Base-by-base conservation (phyloP, 2,797 vertebrate genomes). In the Falco concolor region DNA sequence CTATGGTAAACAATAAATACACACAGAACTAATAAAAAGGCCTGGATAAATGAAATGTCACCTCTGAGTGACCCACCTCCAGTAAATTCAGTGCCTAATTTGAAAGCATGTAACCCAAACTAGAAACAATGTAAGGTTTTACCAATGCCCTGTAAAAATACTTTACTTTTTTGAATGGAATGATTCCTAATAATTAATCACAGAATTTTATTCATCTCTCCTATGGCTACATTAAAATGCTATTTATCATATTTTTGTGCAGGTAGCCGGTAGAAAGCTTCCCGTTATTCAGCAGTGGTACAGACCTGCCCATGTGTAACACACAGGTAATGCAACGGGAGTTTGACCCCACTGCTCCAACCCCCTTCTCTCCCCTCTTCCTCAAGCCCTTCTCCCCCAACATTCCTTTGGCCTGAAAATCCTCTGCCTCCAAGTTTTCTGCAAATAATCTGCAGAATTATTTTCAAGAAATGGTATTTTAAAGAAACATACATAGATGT, bases 221-320 rank as follows among this genome's bases (percentile, higher is more conserved):
- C 27, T 21, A 11, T 6, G 13, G 14, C 20, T 32, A 61, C 20
- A 45, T 44, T 64, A 40, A 89, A 89, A 68, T 20, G 23, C 24
- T 47, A 59, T 52, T 4, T 21, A 40, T 10, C 44, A 22, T 3
- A 19, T 17, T 75, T 80, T 36, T 28, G 8, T 12, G 22, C 20
- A 44, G 15, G 24, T 4, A 52, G 42, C 25, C 47, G 45, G 70
- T 7, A 72, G 36, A 72, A 65, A 88, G 25, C 16, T 81, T 87
- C n/a, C 21, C 2, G 0, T 14, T 56, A 52, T 6, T 65, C 56
- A 64, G 45, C 0, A 34, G n/a, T 2, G 5, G 9, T 25, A 72
- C 5, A 42, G 42, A 76, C 25, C 28, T 69, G 32, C 23, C 17
- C 52, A 38, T 3, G 17, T 30, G 4, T 9, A 84, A 83, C 40